Percentiles rank a stretch among this genome's conserved stretches.
phyloP scores from a whole-genome alignment of 1,140 invertebrate genomes.

The Epicauta chinensis region DNA sequence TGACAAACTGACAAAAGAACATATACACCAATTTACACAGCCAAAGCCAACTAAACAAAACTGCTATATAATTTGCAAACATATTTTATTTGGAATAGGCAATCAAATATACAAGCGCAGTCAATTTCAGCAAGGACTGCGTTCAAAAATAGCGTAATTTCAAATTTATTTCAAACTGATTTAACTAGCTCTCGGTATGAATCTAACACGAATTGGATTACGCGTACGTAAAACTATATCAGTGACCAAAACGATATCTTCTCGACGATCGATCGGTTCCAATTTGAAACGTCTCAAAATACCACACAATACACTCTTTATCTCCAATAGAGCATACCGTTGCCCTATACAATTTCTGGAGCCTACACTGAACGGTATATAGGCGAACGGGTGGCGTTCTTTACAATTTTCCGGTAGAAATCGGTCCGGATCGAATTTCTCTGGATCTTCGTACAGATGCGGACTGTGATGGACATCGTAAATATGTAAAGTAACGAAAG shows the following conservation, averaged over 20 bases:
- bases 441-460: conserved; percentile 53
- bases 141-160: too few relatives aligned
- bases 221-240: conserved; percentile 5
- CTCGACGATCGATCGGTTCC: conserved; percentile 27
- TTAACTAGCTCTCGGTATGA: conserved; percentile 3
- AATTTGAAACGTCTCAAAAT: conserved; percentile 58
- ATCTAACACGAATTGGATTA: not conserved
- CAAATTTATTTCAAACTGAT: too few relatives aligned
- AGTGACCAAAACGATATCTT: conserved; percentile 12
- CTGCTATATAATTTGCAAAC: too few relatives aligned
- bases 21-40: too few relatives aligned
- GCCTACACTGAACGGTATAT: conserved; percentile 60
- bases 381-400: conserved; percentile 47
- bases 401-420: conserved; percentile 52
- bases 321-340: conserved; percentile 70
- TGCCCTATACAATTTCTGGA: conserved; percentile 62
- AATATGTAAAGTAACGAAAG: conserved; percentile 3
- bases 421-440: conserved; percentile 59
- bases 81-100: too few relatives aligned
- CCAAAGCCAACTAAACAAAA: too few relatives aligned
- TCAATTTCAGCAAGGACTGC: too few relatives aligned
- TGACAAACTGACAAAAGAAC: too few relatives aligned
- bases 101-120: too few relatives aligned
- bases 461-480: conserved; percentile 18
- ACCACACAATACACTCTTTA: conserved; percentile 60